Evolutionary conservation across 2,797 vertebrate genomes (phyloP), one percentile per base, ranked within the genome.

Genomic region (Petrocephalus sullivani): DNA sequence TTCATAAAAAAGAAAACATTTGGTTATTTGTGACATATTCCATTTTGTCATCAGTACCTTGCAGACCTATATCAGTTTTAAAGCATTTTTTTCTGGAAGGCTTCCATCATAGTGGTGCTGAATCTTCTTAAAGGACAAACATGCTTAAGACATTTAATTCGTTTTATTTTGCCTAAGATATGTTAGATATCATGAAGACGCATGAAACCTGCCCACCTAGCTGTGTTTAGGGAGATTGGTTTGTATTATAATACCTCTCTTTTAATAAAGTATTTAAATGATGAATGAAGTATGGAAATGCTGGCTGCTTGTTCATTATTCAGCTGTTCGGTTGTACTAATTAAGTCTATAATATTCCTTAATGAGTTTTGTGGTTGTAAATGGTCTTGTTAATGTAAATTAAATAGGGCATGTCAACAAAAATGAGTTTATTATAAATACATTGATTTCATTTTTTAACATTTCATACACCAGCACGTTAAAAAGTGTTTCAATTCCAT

Each of bases 181-280:
- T 83, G 37, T 37, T 28, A 9, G 9, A 54, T 54, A 84, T 84
- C 21, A 53, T 14, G 51, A 53, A 53, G 82, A 49, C 82, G 14
- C 82, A 53, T 6, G 49, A 51, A 84, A 54, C n/a, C 82, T n/a
- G 7, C 37, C n/a, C 41, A 21, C 8, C 41, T n/a, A 82, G 3
- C 37, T 84, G 7, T 28, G 46, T 53, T 51, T 49, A 16, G 67
- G 16, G 5, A 75, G 28, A 37, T 46, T 41, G 37, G n/a, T 58
- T 57, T 85, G 54, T 58, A 85, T 85, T 41, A 16, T 41, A 85
- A 33, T 16, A 58, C 23, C 28, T 84, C 84, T 57, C 53, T 85
- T 54, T 85, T 54, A 85, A 85, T 21, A 56, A 85, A 85, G 51
- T 57, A 85, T 85, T 85, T 28, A 57, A 85, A 85, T 58, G 41